phyloP scores from a whole-genome alignment of 2,888 invertebrate genomes.

The Anthrax anthrax region DNA sequence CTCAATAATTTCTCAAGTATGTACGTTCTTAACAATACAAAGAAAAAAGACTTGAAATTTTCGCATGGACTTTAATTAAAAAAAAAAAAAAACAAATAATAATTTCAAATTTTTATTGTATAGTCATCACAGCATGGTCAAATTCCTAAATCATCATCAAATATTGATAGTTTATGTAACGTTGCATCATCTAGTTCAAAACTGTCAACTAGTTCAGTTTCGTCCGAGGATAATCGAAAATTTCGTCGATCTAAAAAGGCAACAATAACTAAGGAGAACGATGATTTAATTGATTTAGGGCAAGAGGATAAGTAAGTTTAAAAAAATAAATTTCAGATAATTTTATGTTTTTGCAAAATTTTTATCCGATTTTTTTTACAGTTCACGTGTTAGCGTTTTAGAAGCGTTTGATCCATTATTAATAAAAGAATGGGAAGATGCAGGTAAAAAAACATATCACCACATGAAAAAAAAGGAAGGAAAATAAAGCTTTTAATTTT shows the following conservation, averaged over 20 bases:
- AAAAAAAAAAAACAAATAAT: no score
- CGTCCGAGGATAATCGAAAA: neutral
- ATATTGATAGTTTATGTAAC: conserved; percentile 12
- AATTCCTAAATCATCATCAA: conserved; percentile 15
- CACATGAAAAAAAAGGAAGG: no score
- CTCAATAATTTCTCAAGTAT: no score
- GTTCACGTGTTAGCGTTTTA: conserved; percentile 41
- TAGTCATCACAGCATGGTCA: no score
- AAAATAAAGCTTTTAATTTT: neutral
- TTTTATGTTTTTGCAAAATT: neutral
- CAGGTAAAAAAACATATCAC: conserved; percentile 19
- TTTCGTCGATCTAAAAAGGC: conserved; percentile 4
- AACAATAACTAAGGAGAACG: conserved; percentile 14
- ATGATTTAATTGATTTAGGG: conserved; percentile 29
- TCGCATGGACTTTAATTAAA: no score
- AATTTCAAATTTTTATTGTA: no score
- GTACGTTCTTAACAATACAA: no score
- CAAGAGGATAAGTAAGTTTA: conserved; percentile 30
- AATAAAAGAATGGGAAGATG: conserved; percentile 41
- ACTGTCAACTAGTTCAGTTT: neutral
- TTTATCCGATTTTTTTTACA: conserved; percentile 14
- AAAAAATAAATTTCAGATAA: no score
- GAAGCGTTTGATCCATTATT: conserved; percentile 81
- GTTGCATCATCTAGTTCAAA: neutral
- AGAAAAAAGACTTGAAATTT: no score